Conservation (phyloP, 2,888 invertebrate species). For the Tetheella fluctuosa region DNA sequence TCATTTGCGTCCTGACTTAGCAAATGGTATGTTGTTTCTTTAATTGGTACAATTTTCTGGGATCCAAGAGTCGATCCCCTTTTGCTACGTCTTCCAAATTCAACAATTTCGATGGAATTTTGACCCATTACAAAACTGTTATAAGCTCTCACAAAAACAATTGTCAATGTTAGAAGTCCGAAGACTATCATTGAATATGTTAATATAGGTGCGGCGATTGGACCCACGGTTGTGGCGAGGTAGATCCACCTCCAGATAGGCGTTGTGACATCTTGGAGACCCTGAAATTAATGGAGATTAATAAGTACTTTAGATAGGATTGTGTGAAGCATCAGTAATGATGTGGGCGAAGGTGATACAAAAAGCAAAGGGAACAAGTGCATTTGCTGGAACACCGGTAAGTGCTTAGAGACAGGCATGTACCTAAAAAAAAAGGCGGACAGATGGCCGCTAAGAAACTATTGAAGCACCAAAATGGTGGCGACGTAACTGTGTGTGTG, state of each 20-base stretch:
- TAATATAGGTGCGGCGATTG: constrained; percentile 87
- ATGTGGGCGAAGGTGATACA: too few relatives aligned
- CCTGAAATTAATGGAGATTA: constrained; percentile 73
- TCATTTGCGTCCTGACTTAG: constrained; percentile 35
- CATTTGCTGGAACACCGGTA: background rate
- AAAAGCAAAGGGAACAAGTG: too few relatives aligned
- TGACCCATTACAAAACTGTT: constrained; percentile 88
- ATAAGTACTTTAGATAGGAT: background rate
- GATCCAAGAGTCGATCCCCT: constrained; percentile 86
- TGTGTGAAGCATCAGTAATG: too few relatives aligned
- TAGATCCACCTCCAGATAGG: constrained; percentile 93
- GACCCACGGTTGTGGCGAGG: constrained; percentile 90
- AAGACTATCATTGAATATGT: constrained; percentile 89
- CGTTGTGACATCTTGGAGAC: constrained; percentile 90
- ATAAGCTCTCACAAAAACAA: constrained; percentile 89
- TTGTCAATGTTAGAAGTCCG: constrained; percentile 86
- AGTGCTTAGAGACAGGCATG: too few relatives aligned
- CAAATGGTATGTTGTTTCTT: constrained; percentile 81
- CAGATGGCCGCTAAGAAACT: too few relatives aligned
- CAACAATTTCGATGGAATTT: constrained; percentile 89
- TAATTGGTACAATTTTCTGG: constrained; percentile 82
- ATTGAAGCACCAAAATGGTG: too few relatives aligned
- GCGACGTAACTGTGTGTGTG: too few relatives aligned
- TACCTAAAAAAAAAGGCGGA: too few relatives aligned
- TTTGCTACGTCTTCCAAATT: constrained; percentile 88